These are phyloP conservation scores for Eustalomyia histrio DNA, from an alignment of 2,888 invertebrate genomes.

Conservation along the genomic window DNA sequence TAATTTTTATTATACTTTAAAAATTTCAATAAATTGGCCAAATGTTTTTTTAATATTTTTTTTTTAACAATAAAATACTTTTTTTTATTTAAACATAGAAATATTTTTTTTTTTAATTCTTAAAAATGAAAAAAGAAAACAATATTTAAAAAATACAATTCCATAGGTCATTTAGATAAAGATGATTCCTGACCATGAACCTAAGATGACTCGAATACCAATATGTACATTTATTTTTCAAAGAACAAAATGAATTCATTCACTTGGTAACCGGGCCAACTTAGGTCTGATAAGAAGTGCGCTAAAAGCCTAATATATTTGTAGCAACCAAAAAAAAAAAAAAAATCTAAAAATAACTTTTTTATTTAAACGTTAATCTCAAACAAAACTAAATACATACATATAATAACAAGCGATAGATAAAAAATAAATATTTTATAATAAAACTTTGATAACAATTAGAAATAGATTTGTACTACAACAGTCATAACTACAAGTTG, in stretches of 20 bases:
- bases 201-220: constrained; percentile 68
- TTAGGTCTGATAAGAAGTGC: constrained; percentile 63
- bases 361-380: constrained; percentile 2
- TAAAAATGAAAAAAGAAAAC: background rate
- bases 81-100: no score
- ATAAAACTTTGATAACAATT: constrained; percentile 1
- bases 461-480: background rate
- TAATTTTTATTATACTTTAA: no score
- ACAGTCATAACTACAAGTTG: background rate
- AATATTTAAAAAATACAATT: background rate
- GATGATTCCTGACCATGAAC: constrained; percentile 60
- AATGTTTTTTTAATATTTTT: no score
- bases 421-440: background rate
- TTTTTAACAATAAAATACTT: no score
- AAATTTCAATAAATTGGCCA: no score
- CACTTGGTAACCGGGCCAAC: constrained; percentile 67
- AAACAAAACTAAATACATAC: background rate
- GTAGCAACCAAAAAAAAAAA: background rate
- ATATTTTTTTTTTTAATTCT: background rate
- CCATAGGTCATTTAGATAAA: constrained; percentile 51
- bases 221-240: constrained; percentile 42
- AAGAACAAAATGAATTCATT: constrained; percentile 60
- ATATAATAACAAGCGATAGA: background rate
- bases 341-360: constrained; percentile 7
- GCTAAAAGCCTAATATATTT: background rate